Conservation (phyloP, 2,113 vertebrate species). For the Amazona guildingii region DNA sequence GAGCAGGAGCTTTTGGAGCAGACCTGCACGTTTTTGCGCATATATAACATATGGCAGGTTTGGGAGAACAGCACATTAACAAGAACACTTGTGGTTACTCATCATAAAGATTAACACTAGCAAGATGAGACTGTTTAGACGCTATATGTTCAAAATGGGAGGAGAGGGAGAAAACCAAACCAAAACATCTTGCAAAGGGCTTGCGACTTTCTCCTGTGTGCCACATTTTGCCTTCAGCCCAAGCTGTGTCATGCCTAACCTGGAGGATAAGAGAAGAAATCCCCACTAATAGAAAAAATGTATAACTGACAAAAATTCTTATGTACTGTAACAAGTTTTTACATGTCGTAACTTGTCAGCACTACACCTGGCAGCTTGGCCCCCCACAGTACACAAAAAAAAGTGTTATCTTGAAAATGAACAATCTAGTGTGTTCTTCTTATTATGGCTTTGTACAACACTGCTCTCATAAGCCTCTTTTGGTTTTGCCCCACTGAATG, state of each 20-base stretch:
- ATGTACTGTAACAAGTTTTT: not conserved
- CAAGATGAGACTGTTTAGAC: not conserved
- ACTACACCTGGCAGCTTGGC: not conserved
- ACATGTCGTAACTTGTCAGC: not conserved
- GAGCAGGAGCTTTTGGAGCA: not conserved
- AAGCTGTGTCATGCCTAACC: accelerated
- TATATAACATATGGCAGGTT: not conserved
- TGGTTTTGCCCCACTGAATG: conserved; percentile 1
- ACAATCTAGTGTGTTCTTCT: not conserved
- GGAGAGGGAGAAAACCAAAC: not conserved
- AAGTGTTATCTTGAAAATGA: not conserved
- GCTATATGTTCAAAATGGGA: not conserved
- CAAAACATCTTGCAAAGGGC: not conserved
- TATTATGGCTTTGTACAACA: not conserved
- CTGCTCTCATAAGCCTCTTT: not conserved
- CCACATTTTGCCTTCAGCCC: not conserved
- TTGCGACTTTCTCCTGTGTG: not conserved
- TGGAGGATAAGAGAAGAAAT: not conserved
- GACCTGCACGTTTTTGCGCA: not conserved
- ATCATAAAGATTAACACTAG: not conserved
- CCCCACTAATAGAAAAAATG: not conserved
- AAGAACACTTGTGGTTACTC: not conserved
- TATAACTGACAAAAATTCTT: not conserved
- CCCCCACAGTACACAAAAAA: accelerated
- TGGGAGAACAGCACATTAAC: not conserved